Percentiles rank a stretch among this genome's conserved stretches.
Conservation (phyloP, 2,113 vertebrate species). For the Entelurus aequoreus region DNA sequence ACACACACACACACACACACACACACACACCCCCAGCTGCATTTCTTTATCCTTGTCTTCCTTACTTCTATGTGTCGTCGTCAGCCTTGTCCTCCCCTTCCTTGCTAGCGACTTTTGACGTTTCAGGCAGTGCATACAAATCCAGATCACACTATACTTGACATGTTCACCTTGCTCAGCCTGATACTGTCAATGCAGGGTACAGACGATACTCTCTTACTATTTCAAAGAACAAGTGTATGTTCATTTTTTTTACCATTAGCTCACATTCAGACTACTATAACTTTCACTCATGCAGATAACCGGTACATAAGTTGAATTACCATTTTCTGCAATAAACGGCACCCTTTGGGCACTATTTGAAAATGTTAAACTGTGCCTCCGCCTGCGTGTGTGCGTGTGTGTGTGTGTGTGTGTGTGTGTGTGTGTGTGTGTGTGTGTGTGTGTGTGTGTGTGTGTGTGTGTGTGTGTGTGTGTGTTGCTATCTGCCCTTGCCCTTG, state of each 20-base stretch:
- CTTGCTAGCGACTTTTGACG: constrained; percentile 6
- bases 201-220: neutral
- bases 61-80: constrained; percentile 19
- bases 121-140: constrained; percentile 12
- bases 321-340: constrained; percentile 17
- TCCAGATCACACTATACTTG: neutral
- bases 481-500: constrained; percentile 50
- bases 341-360: constrained; percentile 9
- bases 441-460: constrained; percentile 23
- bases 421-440: constrained; percentile 11
- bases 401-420: constrained; percentile 9
- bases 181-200: neutral
- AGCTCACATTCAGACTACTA: neutral
- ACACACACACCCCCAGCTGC: constrained; percentile 4
- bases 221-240: neutral
- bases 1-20: too few relatives aligned
- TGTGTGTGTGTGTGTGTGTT: constrained; percentile 8
- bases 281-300: neutral
- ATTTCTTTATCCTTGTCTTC: constrained; percentile 32
- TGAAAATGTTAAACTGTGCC: neutral
- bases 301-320: constrained; percentile 12
- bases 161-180: neutral
- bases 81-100: constrained; percentile 12
- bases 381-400: constrained; percentile 20
- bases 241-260: neutral